Evolutionary conservation across 2,797 vertebrate genomes (phyloP).

Genomic region (Pempheris klunzingeri): DNA sequence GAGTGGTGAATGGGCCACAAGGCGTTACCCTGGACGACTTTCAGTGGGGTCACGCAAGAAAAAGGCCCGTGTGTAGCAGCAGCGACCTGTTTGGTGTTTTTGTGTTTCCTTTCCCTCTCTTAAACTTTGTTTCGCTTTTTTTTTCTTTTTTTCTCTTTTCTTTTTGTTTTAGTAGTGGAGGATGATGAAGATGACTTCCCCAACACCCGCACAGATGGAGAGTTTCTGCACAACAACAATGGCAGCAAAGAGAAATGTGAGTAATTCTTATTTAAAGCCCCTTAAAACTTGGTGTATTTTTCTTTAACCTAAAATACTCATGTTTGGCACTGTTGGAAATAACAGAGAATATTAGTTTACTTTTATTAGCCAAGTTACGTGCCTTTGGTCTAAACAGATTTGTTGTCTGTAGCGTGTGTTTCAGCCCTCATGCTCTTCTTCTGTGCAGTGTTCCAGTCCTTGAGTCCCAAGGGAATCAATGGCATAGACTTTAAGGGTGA

Average conservation of each 20-base stretch:
- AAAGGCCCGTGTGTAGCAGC: neutral
- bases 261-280: constrained; percentile 62
- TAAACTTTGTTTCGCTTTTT: neutral
- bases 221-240: constrained; percentile 91
- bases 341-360: neutral
- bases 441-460: constrained; percentile 86
- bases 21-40: constrained; percentile 8
- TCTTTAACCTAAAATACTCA: neutral
- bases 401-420: neutral
- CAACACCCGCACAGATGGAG: constrained; percentile 89
- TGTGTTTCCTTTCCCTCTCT: constrained; percentile 3
- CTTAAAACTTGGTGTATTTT: neutral
- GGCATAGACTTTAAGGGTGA: constrained; percentile 99
- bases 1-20: constrained; percentile 40
- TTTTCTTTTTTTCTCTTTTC: neutral
- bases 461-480: constrained; percentile 90
- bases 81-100: constrained; percentile 12
- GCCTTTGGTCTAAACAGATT: neutral
- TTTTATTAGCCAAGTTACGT: neutral
- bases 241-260: constrained; percentile 95
- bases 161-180: constrained; percentile 90
- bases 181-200: constrained; percentile 97
- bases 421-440: neutral
- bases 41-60: neutral
- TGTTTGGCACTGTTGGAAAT: neutral